Conservation (phyloP, 2,113 vertebrate species). For the Corvus hawaiiensis region DNA sequence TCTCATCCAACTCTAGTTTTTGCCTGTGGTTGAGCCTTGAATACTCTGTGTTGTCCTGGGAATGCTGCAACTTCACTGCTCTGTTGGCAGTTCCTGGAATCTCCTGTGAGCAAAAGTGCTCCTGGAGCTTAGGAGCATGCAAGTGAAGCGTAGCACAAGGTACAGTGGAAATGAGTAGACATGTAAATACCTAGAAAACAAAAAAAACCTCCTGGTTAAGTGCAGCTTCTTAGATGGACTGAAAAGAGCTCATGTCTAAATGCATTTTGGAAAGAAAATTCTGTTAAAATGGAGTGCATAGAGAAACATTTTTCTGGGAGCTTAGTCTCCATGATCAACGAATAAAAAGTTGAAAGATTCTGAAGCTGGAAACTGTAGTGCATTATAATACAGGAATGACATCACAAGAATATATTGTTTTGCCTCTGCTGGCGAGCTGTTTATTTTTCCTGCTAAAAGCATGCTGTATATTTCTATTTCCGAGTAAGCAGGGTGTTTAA, state of each 20-base stretch:
- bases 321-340: neutral
- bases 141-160: neutral
- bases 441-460: neutral
- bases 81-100: accelerated
- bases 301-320: neutral
- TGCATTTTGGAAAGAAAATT: neutral
- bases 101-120: neutral
- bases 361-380: neutral
- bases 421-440: neutral
- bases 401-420: neutral
- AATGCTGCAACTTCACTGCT: neutral
- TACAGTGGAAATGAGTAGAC: neutral
- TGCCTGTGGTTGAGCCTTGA: neutral
- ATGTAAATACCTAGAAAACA: neutral
- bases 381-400: neutral
- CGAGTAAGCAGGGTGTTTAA: neutral
- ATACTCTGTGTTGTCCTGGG: neutral
- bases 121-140: neutral
- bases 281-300: neutral
- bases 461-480: neutral
- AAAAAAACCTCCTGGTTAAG: neutral
- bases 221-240: neutral
- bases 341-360: neutral
- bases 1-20: neutral
- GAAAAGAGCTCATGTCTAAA: neutral